Percentiles rank a stretch among this genome's conserved stretches.
Evolutionary conservation across 2,888 invertebrate genomes (phyloP).

Genomic region (Euzetes globulus): DNA sequence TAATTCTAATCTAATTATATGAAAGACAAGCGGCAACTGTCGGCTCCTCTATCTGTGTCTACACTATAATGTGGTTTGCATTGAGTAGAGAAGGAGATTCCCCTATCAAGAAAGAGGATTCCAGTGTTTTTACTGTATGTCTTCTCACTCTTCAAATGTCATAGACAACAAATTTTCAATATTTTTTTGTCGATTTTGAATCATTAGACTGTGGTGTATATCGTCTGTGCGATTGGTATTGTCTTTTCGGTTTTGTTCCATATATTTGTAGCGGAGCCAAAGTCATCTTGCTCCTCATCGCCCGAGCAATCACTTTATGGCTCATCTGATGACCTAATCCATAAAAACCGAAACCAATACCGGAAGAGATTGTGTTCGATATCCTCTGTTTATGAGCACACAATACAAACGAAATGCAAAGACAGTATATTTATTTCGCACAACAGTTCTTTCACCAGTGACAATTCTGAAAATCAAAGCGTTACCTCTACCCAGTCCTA

Average conservation of each 20-base stretch:
- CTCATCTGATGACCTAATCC: not conserved
- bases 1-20: not conserved
- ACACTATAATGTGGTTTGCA: slow-evolving; percentile 66
- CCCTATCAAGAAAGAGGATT: slow-evolving; percentile 37
- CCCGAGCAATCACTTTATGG: slow-evolving; percentile 7
- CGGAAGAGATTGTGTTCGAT: not conserved
- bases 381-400: not conserved
- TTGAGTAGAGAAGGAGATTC: slow-evolving; percentile 52
- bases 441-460: not conserved
- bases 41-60: slow-evolving; percentile 73
- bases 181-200: not conserved
- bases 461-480: not conserved
- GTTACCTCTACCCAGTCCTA: not conserved
- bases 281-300: not conserved
- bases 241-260: slow-evolving; percentile 64
- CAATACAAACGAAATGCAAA: not conserved
- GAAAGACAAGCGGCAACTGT: slow-evolving; percentile 74
- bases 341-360: slow-evolving; percentile 2
- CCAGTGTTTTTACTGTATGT: slow-evolving; percentile 25
- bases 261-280: slow-evolving; percentile 57
- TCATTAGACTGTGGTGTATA: slow-evolving; percentile 62
- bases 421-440: not conserved
- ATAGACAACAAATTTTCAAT: not conserved
- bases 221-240: slow-evolving; percentile 61
- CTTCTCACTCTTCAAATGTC: not conserved